Evolutionary conservation across 2,113 vertebrate species (phyloP), one percentile per base, ranked within the genome.

Genomic region (Aplodontia rufa): DNA sequence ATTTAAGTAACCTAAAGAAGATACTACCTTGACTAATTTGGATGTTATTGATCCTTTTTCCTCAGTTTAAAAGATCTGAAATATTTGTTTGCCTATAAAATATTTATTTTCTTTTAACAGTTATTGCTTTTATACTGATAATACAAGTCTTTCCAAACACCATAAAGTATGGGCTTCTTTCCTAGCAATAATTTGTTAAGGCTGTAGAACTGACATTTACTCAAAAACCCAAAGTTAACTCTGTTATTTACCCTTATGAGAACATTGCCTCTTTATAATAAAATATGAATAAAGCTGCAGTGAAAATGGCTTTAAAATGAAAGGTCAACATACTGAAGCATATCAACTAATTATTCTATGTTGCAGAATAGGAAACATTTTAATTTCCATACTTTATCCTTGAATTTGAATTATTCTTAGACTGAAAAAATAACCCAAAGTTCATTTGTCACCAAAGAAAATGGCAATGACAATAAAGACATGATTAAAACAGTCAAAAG

Each of bases 131-230:
- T 22, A 75, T 81, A 71, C 8, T 88, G 66, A 75, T 88, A 51
- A 71, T 16, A 88, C 2, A 96, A 88, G 72, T 16, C 45, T 47
- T 89, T 95, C 45, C 45, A 86, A 53, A 95, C 91, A 82, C 51
- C 88, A 55, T 90, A 9, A 92, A 87, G 6, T 37, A 71, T 53
- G 5, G 71, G 45, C 11, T 95, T 47, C 71, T 94, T 95, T 96
- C 13, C 40, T 82, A 79, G 20, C 13, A 95, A 47, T 69, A 93
- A 75, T 87, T 89, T 94, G 32, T 83, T 93, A 91, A 91, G 26
- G 12, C 45, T 91, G 45, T 71, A 64, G 32, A 78, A 69, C 35
- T 94, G 86, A 60, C 53, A 96, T 96, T 97, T 95, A 86, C 53
- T 76, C 6, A 28, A 83, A 78, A 87, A 64, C 51, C n/a, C n/a